A percentile compares a stretch with the other conserved stretches of the same genome.
phyloP scores from a whole-genome alignment of 2,797 vertebrate genomes.

The Argentina silus region DNA sequence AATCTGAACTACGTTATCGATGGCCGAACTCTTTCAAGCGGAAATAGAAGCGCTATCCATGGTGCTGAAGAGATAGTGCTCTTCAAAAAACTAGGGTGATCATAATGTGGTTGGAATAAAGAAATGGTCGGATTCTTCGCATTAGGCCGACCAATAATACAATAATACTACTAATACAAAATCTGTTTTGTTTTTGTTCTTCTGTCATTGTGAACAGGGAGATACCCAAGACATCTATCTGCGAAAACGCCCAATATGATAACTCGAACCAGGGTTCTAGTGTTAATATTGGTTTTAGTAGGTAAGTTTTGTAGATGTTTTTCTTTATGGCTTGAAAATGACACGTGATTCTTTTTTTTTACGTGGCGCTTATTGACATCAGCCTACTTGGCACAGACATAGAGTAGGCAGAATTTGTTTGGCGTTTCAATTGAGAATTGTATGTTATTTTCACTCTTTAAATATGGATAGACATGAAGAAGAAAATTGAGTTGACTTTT shows the following conservation, averaged over 20 bases:
- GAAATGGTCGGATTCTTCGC: not conserved
- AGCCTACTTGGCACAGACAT: not conserved
- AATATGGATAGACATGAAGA: too few species aligned
- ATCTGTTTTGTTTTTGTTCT: not conserved
- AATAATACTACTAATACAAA: not conserved
- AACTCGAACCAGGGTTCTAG: slow-evolving; percentile 55
- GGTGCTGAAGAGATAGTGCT: slow-evolving; percentile 64
- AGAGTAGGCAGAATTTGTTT: too few species aligned
- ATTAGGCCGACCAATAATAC: not conserved
- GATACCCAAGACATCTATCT: slow-evolving; percentile 45
- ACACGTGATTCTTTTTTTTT: not conserved
- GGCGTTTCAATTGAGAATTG: too few species aligned
- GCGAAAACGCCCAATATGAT: slow-evolving; percentile 65
- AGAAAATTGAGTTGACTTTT: too few species aligned
- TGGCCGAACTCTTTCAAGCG: not conserved
- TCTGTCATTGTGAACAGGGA: slow-evolving; percentile 33
- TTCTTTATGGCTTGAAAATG: not conserved
- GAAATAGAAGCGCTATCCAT: slow-evolving; percentile 68
- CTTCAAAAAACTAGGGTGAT: not conserved
- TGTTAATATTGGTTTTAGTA: slow-evolving; percentile 58
- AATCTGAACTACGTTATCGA: not conserved
- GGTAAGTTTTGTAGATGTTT: slow-evolving; percentile 68
- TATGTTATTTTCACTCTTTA: too few species aligned
- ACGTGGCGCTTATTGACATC: not conserved
- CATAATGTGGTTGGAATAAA: not conserved